Conservation (phyloP, 1,140 invertebrate genomes). For the Marisa cornuarietis region DNA sequence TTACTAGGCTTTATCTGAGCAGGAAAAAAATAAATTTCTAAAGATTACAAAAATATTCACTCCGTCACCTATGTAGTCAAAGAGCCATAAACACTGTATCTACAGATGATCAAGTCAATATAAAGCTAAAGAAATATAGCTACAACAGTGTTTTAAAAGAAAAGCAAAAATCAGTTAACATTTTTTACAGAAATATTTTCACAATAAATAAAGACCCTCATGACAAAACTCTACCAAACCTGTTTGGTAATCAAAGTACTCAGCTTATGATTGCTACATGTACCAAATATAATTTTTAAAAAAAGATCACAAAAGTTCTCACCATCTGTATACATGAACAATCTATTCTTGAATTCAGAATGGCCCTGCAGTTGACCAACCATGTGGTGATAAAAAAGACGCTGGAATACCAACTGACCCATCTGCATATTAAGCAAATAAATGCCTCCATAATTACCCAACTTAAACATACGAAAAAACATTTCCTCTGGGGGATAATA, state of each 20-base stretch:
- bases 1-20: not conserved
- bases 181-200: too few relatives aligned
- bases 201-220: too few relatives aligned
- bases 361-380: constrained; percentile 60
- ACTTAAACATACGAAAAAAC: too few relatives aligned
- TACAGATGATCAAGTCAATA: too few relatives aligned
- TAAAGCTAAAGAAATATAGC: too few relatives aligned
- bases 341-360: constrained; percentile 59
- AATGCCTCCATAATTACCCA: not conserved
- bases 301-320: constrained; percentile 19
- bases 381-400: constrained; percentile 66
- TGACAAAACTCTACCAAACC: too few relatives aligned
- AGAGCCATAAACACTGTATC: not conserved
- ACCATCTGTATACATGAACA: constrained; percentile 64
- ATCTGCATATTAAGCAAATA: constrained; percentile 48
- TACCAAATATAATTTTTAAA: too few relatives aligned
- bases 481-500: not conserved
- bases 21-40: not conserved
- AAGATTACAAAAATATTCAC: not conserved
- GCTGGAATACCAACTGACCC: constrained; percentile 61
- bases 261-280: too few relatives aligned
- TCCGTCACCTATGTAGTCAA: not conserved
- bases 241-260: too few relatives aligned
- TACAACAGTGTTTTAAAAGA: too few relatives aligned
- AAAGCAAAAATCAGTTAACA: too few relatives aligned